Conservation (phyloP, 2,888 invertebrate species). For the Sisyra terminalis region DNA sequence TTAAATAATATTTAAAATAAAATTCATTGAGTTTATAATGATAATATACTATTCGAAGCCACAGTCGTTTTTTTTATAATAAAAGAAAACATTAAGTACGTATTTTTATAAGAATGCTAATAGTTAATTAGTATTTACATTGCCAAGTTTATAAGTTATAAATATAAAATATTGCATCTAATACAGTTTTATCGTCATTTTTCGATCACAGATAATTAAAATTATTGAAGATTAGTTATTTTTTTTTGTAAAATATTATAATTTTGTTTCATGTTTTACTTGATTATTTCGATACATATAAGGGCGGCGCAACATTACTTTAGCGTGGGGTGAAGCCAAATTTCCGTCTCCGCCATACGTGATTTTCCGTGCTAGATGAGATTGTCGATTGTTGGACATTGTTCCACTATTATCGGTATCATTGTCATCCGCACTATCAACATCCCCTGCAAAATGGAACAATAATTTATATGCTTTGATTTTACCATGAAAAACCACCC, state of each 20-base stretch:
- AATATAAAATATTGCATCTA: neutral
- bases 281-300: constrained; percentile 8
- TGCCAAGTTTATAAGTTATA: neutral
- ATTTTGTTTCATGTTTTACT: constrained; percentile 9
- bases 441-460: constrained; percentile 41
- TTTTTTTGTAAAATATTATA: neutral
- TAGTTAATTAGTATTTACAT: neutral
- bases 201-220: no score
- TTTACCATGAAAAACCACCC: neutral
- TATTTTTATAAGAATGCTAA: neutral
- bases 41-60: no score
- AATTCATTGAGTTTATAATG: no score
- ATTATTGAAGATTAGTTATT: no score
- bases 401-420: constrained; percentile 8
- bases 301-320: constrained; percentile 5
- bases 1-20: no score
- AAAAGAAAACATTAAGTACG: neutral
- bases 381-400: constrained; percentile 1
- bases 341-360: neutral
- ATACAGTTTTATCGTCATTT: neutral
- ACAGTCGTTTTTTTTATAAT: no score
- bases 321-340: constrained; percentile 2
- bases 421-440: constrained; percentile 58
- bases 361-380: neutral
- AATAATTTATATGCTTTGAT: constrained; percentile 4